These are phyloP conservation scores for Misgurnus anguillicaudatus DNA, from an alignment of 2,113 vertebrate genomes.

Conservation along the genomic window DNA sequence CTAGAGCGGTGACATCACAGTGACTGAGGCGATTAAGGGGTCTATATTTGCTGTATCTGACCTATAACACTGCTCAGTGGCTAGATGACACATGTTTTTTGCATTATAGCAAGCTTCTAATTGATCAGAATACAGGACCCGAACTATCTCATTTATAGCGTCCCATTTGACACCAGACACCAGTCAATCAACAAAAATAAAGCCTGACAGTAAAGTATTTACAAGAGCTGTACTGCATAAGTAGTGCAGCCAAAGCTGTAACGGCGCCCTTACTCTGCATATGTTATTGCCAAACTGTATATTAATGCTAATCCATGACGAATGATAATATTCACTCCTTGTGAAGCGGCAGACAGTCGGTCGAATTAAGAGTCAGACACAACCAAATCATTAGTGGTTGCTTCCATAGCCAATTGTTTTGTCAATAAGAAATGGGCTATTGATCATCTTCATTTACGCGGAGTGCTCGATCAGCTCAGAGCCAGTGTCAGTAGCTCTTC, in stretches of 20 bases:
- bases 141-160: conserved; percentile 25
- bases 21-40: too few relatives aligned
- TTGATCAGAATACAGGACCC: not conserved
- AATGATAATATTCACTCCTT: conserved; percentile 39
- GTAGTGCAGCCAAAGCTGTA: conserved; percentile 1
- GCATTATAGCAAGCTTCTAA: not conserved
- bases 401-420: conserved; percentile 49
- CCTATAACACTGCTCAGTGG: too few relatives aligned
- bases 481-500: conserved; percentile 11
- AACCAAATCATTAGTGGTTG: conserved; percentile 42
- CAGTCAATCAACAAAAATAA: conserved; percentile 44
- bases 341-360: conserved; percentile 28
- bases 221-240: conserved; percentile 29
- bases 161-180: conserved; percentile 38
- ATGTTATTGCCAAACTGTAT: conserved; percentile 30
- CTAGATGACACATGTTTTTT: too few relatives aligned
- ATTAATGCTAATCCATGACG: conserved; percentile 39
- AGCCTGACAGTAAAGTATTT: conserved; percentile 5
- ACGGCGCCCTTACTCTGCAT: not conserved
- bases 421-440: conserved; percentile 46
- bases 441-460: conserved; percentile 49
- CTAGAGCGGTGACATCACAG: too few relatives aligned
- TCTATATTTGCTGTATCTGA: too few relatives aligned
- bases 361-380: conserved; percentile 46
- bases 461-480: conserved; percentile 30